Percentiles rank a stretch among this genome's conserved stretches.
Conservation (phyloP, 2,888 invertebrate genomes). For the Phlogophora meticulosa region DNA sequence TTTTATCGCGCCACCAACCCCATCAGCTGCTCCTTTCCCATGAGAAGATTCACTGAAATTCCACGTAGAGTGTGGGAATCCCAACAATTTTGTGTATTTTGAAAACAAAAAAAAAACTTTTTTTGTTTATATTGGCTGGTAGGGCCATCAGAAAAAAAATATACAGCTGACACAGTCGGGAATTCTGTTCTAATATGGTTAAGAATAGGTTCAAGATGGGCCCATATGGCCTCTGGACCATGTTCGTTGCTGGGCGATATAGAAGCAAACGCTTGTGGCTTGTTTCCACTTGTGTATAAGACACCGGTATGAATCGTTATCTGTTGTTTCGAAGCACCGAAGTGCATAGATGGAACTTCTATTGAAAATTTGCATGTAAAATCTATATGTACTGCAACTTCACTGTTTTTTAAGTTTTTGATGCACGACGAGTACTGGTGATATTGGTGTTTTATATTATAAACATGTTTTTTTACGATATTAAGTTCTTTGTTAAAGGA, state of each 20-base stretch:
- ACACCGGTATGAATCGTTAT: conserved; percentile 13
- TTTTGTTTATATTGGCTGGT: conserved; percentile 4
- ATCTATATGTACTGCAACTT: conserved; percentile 6
- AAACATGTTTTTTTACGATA: conserved; percentile 6
- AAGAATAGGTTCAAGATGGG: conserved; percentile 20
- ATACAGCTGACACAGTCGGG: no score
- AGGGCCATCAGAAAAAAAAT: no score
- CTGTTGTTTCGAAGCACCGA: conserved; percentile 6
- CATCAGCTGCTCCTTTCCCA: conserved; percentile 2
- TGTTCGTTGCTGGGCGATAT: conserved; percentile 10
- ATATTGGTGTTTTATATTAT: conserved; percentile 19
- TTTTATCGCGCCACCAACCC: conserved; percentile 8
- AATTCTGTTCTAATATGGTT: no score
- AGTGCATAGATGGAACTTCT: conserved; percentile 21
- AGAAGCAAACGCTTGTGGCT: conserved; percentile 12
- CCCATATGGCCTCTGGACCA: conserved; percentile 19
- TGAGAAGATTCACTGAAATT: conserved; percentile 4
- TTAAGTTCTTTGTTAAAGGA: conserved; percentile 8
- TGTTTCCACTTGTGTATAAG: conserved; percentile 2
- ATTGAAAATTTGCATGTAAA: conserved; percentile 3
- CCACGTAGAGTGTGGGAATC: conserved; percentile 7
- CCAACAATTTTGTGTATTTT: neutral
- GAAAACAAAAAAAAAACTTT: conserved; percentile 3
- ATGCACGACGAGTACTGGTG: conserved; percentile 2
- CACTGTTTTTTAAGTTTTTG: conserved; percentile 15